Percentiles rank a stretch among this genome's conserved stretches.
phyloP scores from a whole-genome alignment of 2,888 invertebrate species.

The Orchestes rusci region DNA sequence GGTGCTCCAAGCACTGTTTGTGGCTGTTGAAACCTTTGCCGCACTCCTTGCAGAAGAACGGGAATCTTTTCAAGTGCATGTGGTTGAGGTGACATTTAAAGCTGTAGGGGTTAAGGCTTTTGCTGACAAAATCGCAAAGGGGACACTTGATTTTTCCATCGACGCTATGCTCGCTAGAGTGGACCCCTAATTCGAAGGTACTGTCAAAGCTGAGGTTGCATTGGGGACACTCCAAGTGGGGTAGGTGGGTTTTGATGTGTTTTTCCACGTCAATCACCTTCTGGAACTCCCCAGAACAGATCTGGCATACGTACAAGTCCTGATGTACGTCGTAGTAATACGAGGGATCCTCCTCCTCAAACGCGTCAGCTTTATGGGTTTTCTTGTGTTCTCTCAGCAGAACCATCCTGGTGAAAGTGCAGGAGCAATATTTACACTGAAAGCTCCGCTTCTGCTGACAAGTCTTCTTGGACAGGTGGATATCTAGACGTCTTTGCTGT shows the following conservation, averaged over 20 bases:
- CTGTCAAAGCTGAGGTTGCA: slow-evolving; percentile 14
- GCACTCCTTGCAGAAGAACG: slow-evolving; percentile 49
- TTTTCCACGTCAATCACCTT: slow-evolving; percentile 22
- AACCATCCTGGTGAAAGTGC: slow-evolving; percentile 4
- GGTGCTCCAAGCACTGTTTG: slow-evolving; percentile 49
- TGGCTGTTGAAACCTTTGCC: slow-evolving; percentile 50
- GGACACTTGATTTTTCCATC: slow-evolving; percentile 21
- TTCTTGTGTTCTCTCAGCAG: slow-evolving; percentile 16
- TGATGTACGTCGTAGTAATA: slow-evolving; percentile 33
- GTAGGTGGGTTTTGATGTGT: slow-evolving; percentile 16
- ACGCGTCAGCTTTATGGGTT: slow-evolving; percentile 10
- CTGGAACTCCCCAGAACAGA: slow-evolving; percentile 33
- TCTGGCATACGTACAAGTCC: slow-evolving; percentile 33
- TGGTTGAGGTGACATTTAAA: slow-evolving; percentile 37
- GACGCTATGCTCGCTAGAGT: slow-evolving; percentile 12
- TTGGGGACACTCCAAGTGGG: slow-evolving; percentile 6
- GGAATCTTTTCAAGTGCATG: slow-evolving; percentile 39
- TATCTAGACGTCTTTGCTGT: too few relatives aligned
- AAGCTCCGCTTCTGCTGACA: too few relatives aligned
- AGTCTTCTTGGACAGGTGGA: too few relatives aligned
- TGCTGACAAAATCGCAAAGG: slow-evolving; percentile 31
- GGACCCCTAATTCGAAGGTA: slow-evolving; percentile 21
- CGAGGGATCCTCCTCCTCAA: slow-evolving; percentile 22
- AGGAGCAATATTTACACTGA: slow-evolving; percentile 18
- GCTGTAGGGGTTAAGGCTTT: slow-evolving; percentile 32